Percentiles rank a stretch among this genome's conserved stretches.
These are phyloP conservation scores for Caracal caracal DNA, from an alignment of 2,113 vertebrate species.

Conservation along the genomic window DNA sequence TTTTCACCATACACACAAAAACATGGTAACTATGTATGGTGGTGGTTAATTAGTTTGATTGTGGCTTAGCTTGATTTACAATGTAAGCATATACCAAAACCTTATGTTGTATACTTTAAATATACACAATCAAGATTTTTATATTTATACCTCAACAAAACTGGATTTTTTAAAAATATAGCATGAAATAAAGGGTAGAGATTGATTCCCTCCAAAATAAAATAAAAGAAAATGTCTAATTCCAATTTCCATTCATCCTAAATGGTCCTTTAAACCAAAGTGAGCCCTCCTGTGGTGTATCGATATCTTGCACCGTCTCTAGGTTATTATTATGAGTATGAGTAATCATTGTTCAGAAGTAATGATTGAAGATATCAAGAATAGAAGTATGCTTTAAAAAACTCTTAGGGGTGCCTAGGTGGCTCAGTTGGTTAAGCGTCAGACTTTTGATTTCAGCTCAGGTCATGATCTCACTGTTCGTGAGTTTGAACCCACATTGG, in stretches of 20 bases:
- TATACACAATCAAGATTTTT: not conserved
- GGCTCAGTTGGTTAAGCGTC: no score
- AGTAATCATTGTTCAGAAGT: not conserved
- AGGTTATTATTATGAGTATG: not conserved
- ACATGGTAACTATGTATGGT: not conserved
- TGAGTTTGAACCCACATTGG: no score
- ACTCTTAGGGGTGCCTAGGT: no score
- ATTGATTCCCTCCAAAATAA: not conserved
- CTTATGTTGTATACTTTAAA: not conserved
- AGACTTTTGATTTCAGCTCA: no score
- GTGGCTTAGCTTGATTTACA: not conserved
- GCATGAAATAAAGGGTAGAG: not conserved
- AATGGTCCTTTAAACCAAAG: not conserved
- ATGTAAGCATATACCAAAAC: not conserved
- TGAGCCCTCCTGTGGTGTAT: constrained; percentile 8
- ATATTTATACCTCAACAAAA: not conserved
- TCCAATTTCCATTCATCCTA: not conserved
- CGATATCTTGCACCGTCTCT: not conserved
- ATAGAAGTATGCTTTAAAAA: not conserved
- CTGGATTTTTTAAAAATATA: not conserved
- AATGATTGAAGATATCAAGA: not conserved
- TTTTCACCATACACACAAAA: not conserved
- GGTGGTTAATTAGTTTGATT: not conserved
- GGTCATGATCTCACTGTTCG: no score
- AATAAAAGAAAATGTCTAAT: not conserved